Evolutionary conservation across 1,140 invertebrate species (phyloP).

Genomic region (Nylanderia fulva): DNA sequence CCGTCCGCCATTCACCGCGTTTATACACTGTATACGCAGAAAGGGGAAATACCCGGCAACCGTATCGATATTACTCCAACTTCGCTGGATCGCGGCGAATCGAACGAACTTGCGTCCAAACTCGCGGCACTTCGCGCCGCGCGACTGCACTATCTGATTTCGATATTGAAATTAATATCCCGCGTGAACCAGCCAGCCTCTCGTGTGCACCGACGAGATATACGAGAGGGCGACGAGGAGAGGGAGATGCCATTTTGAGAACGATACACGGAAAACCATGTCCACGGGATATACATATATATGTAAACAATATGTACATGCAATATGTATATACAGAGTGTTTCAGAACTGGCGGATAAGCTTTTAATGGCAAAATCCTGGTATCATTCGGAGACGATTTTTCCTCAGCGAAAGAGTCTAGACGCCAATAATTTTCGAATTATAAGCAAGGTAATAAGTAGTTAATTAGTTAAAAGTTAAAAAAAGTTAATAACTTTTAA

Average conservation of each 20-base stretch:
- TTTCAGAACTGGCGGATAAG: too few relatives aligned
- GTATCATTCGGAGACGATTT: too few relatives aligned
- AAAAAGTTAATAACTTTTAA: too few relatives aligned
- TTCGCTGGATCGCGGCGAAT: conserved; percentile 45
- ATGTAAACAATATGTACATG: too few relatives aligned
- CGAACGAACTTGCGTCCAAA: conserved; percentile 35
- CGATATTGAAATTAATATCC: conserved; percentile 61
- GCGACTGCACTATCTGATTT: conserved; percentile 53
- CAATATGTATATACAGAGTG: too few relatives aligned
- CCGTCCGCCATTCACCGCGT: background rate
- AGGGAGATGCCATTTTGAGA: background rate
- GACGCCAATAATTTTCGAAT: too few relatives aligned
- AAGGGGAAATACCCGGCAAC: background rate
- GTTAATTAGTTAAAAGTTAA: too few relatives aligned
- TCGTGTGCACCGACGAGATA: conserved; percentile 18
- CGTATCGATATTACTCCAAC: conserved; percentile 36
- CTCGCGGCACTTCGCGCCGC: conserved; percentile 33
- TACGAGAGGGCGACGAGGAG: background rate
- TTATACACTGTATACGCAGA: background rate
- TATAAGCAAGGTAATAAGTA: too few relatives aligned
- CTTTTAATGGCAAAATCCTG: too few relatives aligned
- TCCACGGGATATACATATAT: background rate
- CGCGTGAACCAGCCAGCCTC: conserved; percentile 12
- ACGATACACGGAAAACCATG: conserved; percentile 9
- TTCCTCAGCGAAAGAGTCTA: too few relatives aligned